Base-by-base conservation (phyloP, 2,797 vertebrate genomes). In the Microchirus variegatus region DNA sequence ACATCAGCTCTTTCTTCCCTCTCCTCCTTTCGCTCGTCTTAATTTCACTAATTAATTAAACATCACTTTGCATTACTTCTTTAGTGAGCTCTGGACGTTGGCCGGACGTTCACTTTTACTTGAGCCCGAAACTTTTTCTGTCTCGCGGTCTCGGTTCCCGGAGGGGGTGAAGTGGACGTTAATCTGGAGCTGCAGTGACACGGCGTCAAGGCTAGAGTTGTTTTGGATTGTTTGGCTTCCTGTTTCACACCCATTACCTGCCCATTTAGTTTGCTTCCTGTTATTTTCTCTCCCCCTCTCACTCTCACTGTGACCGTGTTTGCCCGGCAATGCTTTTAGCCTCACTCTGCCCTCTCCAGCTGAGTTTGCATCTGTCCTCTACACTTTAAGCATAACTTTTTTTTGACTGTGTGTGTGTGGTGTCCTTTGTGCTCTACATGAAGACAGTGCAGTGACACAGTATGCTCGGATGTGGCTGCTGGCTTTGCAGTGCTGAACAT, bases 401-500 rank as follows among this genome's bases (percentile, higher is more conserved):
- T 63, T 77, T 63, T 80, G 77, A 77, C 73, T 70, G 59, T 73
- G 67, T 45, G 55, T 44, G 61, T 64, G 68, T 31, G 45, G 49
- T 83, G 83, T 85, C 86, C 86, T 88, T 80, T 79, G 65, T 82
- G 77, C 70, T 67, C 75, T 80, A 60, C 62, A 75, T 89, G 80
- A 74, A 59, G 75, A 72, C 76, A 84, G 63, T 53, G 69, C 70
- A 85, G 70, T 84, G 80, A 87, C 75, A 82, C 80, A 80, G 83
- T 82, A 87, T 83, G 78, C 79, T 82, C 77, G 69, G 79, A 85
- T 70, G 73, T 77, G 67, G 82, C 89, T 90, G 70, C 78, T 80
- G 89, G 90, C 88, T 90, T 85, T 90, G 4, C 77, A 84, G 60
- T 91, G 89, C 81, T 86, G 90, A 62, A 62, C 71, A 63, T 75